Percentiles rank a stretch among this genome's conserved stretches.
Evolutionary conservation across 2,888 invertebrate genomes (phyloP).

Genomic region (Eretmocerus hayati): DNA sequence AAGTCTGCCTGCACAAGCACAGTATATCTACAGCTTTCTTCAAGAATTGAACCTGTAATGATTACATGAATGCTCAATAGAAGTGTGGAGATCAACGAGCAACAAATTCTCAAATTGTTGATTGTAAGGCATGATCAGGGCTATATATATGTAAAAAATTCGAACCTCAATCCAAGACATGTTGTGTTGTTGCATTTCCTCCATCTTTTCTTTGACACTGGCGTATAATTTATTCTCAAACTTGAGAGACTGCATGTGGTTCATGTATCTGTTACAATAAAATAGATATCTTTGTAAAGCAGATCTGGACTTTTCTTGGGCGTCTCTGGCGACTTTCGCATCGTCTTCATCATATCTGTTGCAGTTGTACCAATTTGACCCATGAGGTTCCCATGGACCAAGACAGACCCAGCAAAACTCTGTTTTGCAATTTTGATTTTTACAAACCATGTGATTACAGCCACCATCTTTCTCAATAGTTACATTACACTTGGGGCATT

Average conservation of each 20-base stretch:
- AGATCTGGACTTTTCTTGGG: slow-evolving; percentile 88
- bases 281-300: slow-evolving; percentile 95
- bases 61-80: slow-evolving; percentile 1
- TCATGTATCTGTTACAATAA: slow-evolving; percentile 99
- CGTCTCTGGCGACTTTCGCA: slow-evolving; percentile 91
- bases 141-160: no score
- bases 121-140: no score
- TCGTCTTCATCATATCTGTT: slow-evolving; percentile 97
- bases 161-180: slow-evolving; percentile 98
- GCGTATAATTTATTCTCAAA: slow-evolving; percentile 96
- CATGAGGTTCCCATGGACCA: slow-evolving; percentile 98
- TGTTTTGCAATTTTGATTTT: slow-evolving; percentile 94
- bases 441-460: slow-evolving; percentile 99
- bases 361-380: slow-evolving; percentile 97
- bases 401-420: slow-evolving; percentile 99
- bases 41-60: slow-evolving; percentile 85
- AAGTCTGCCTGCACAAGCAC: slow-evolving; percentile 92
- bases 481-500: slow-evolving; percentile 96
- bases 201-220: slow-evolving; percentile 96
- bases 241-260: slow-evolving; percentile 97
- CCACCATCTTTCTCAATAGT: slow-evolving; percentile 97
- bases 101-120: background rate
- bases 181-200: slow-evolving; percentile 98
- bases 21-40: slow-evolving; percentile 95
- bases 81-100: background rate